Conservation (phyloP, 1,140 invertebrate genomes). For the Apis florea region DNA sequence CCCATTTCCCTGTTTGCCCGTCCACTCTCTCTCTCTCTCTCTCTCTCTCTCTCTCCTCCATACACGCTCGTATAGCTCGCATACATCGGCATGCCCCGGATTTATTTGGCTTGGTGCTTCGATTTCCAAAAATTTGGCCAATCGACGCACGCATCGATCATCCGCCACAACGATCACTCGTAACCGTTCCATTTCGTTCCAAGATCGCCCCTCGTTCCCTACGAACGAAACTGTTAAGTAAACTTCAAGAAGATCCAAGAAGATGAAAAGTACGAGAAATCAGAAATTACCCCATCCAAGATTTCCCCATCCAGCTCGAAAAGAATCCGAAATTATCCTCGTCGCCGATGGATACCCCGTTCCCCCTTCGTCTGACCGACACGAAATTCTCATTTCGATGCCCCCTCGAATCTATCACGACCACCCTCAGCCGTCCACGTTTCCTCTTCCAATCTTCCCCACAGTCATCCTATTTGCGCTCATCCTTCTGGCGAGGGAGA, state of each 20-base stretch:
- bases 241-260: no score
- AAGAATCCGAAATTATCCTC: not conserved
- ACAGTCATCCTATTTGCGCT: not conserved
- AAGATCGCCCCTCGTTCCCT: not conserved
- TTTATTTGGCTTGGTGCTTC: constrained; percentile 2
- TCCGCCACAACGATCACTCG: no score
- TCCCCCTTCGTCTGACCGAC: not conserved
- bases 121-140: not conserved
- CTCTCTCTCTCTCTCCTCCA: not conserved
- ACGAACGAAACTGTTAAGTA: no score
- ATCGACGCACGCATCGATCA: not conserved
- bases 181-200: not conserved
- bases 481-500: no score
- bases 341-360: not conserved
- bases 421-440: not conserved
- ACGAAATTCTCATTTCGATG: not conserved
- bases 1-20: constrained; percentile 20
- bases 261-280: no score
- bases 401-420: constrained; percentile 19
- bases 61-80: no score
- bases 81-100: not conserved
- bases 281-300: no score
- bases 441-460: not conserved
- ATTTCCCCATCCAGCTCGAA: no score
- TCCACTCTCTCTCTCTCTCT: no score